Percentiles rank a stretch among this genome's conserved stretches.
These are phyloP conservation scores for Archips xylosteana DNA, from an alignment of 2,888 invertebrate species.

Conservation along the genomic window DNA sequence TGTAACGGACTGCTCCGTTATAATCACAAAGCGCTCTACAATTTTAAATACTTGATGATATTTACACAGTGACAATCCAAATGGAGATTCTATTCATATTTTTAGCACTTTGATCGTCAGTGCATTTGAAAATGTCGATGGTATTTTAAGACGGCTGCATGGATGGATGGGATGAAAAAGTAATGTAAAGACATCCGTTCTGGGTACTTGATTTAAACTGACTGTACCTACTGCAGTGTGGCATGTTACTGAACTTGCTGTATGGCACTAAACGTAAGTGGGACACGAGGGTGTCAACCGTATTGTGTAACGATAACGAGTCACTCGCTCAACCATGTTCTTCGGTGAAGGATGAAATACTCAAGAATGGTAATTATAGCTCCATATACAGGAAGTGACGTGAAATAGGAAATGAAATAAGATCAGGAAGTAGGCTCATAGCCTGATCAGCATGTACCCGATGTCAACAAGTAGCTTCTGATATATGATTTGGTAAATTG, in stretches of 20 bases:
- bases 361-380: conserved; percentile 17
- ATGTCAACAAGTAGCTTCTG: conserved; percentile 17
- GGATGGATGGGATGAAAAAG: no score
- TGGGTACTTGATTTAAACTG: not conserved
- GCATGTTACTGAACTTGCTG: conserved; percentile 1
- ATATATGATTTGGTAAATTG: conserved; percentile 1
- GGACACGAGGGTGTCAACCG: not conserved
- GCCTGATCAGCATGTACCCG: conserved; percentile 2
- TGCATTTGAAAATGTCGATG: not conserved
- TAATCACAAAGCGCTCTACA: not conserved
- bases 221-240: not conserved
- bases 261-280: conserved; percentile 3
- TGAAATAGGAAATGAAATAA: conserved; percentile 39
- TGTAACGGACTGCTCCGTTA: not conserved
- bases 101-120: not conserved
- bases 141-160: not conserved
- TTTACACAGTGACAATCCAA: not conserved
- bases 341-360: conserved; percentile 28
- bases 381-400: conserved; percentile 29
- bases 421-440: conserved; percentile 28
- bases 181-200: no score
- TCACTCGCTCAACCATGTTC: conserved; percentile 9
- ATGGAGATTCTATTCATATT: not conserved
- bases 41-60: not conserved
- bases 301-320: conserved; percentile 15